These are phyloP conservation scores for Fistularia commersonii DNA, from an alignment of 2,797 vertebrate genomes.

Conservation along the genomic window DNA sequence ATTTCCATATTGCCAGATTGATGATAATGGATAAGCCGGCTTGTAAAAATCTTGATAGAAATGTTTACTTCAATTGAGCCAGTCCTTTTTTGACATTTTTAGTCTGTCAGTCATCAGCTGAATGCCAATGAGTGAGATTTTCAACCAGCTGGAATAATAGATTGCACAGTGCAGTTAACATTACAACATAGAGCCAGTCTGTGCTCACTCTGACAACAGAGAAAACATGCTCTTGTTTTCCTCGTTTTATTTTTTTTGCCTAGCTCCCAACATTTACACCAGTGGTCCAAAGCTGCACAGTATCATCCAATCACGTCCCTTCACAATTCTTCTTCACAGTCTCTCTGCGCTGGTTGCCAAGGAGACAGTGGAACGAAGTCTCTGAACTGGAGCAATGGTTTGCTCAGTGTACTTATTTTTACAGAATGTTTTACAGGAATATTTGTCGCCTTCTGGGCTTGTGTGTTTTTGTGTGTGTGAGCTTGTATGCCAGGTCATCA, in stretches of 20 bases:
- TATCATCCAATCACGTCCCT: constrained; percentile 64
- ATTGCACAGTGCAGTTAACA: constrained; percentile 5
- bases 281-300: constrained; percentile 64
- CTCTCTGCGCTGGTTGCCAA: constrained; percentile 67
- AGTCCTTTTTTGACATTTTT: background rate
- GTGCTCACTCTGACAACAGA: constrained; percentile 29
- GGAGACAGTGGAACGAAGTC: constrained; percentile 71
- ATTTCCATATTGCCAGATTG: too few relatives aligned
- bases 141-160: background rate
- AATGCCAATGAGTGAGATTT: constrained; percentile 1
- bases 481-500: too few relatives aligned
- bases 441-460: too few relatives aligned
- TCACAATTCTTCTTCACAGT: constrained; percentile 62
- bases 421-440: too few relatives aligned
- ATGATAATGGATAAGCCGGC: too few relatives aligned
- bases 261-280: constrained; percentile 59
- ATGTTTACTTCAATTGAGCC: too few relatives aligned
- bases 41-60: too few relatives aligned
- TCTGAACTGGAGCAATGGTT: constrained; percentile 53
- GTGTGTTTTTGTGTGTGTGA: too few relatives aligned
- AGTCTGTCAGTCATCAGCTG: background rate
- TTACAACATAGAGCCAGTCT: constrained; percentile 21
- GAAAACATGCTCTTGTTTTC: constrained; percentile 19
- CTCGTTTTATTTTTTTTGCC: constrained; percentile 40
- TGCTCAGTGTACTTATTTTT: too few relatives aligned